Percentiles rank a stretch among this genome's conserved stretches.
phyloP scores from a whole-genome alignment of 2,113 vertebrate species.

The Cheilinus undulatus region DNA sequence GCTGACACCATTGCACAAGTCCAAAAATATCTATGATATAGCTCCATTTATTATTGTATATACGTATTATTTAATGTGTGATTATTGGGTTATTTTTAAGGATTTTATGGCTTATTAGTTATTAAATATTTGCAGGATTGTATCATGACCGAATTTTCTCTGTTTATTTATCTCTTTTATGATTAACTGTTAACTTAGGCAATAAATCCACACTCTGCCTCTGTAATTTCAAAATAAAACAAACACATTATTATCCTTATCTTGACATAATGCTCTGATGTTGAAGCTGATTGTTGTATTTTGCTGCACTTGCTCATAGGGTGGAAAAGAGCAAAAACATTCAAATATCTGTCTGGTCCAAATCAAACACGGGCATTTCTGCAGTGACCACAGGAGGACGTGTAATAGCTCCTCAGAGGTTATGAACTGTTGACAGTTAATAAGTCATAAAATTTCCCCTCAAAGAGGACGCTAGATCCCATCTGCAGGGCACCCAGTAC shows the following conservation, averaged over 20 bases:
- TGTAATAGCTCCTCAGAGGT: constrained; percentile 96
- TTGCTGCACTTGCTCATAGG: constrained; percentile 69
- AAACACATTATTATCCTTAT: constrained; percentile 69
- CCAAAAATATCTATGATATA: constrained; percentile 72
- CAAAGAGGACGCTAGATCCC: constrained; percentile 94
- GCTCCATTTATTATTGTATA: constrained; percentile 19
- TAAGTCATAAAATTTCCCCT: constrained; percentile 97
- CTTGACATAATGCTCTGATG: constrained; percentile 59
- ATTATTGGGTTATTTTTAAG: constrained; percentile 10
- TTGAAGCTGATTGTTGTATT: constrained; percentile 52
- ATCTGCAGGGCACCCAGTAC: constrained; percentile 91
- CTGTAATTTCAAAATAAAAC: constrained; percentile 61
- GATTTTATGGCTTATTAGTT: background rate
- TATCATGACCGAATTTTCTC: background rate
- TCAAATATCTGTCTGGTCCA: constrained; percentile 79
- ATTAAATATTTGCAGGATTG: constrained; percentile 36
- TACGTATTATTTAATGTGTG: background rate
- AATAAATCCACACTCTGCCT: constrained; percentile 42
- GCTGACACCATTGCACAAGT: constrained; percentile 88
- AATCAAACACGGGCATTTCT: constrained; percentile 93
- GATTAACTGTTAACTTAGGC: constrained; percentile 40
- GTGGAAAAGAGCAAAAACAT: constrained; percentile 69
- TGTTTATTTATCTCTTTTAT: constrained; percentile 30
- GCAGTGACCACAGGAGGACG: constrained; percentile 89
- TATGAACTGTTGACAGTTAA: constrained; percentile 99